Conservation (phyloP, 2,888 invertebrate species). For the Amphipyra berbera region DNA sequence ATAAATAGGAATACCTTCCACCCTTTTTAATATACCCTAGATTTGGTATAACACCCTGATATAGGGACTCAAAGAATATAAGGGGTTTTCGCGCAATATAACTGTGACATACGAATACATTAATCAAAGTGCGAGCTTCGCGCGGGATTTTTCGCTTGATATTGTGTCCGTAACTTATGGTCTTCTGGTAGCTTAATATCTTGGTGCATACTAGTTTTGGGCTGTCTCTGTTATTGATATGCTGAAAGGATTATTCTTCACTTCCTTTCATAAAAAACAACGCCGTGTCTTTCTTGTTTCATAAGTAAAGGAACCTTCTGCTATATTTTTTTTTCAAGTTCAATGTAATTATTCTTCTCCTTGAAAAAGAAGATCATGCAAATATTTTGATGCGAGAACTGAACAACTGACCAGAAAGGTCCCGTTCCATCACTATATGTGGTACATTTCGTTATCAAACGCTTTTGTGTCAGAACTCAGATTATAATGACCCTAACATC, state of each 20-base stretch:
- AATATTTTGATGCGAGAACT: too few relatives aligned
- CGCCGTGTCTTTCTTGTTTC: neutral
- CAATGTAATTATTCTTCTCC: too few relatives aligned
- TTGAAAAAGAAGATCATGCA: too few relatives aligned
- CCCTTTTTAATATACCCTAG: slow-evolving; percentile 89
- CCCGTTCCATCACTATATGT: too few relatives aligned
- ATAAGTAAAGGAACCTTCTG: too few relatives aligned
- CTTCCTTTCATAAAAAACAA: neutral
- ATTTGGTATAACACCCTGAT: slow-evolving; percentile 85
- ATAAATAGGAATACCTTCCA: slow-evolving; percentile 77
- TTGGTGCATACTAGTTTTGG: slow-evolving; percentile 64
- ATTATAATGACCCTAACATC: slow-evolving; percentile 16
- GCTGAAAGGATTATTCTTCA: slow-evolving; percentile 15
- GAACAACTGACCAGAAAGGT: too few relatives aligned
- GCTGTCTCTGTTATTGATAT: slow-evolving; percentile 43
- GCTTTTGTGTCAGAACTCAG: slow-evolving; percentile 14
- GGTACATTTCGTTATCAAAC: neutral
- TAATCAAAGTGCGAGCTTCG: slow-evolving; percentile 83
- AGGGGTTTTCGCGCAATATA: slow-evolving; percentile 81
- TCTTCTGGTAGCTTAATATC: slow-evolving; percentile 70
- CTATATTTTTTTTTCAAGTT: too few relatives aligned
- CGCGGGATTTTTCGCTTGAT: slow-evolving; percentile 72
- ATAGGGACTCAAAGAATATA: slow-evolving; percentile 76
- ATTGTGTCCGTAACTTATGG: slow-evolving; percentile 84
- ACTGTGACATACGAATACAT: slow-evolving; percentile 86